phyloP scores from a whole-genome alignment of 2,888 invertebrate species.

The Crossocerus cetratus region DNA sequence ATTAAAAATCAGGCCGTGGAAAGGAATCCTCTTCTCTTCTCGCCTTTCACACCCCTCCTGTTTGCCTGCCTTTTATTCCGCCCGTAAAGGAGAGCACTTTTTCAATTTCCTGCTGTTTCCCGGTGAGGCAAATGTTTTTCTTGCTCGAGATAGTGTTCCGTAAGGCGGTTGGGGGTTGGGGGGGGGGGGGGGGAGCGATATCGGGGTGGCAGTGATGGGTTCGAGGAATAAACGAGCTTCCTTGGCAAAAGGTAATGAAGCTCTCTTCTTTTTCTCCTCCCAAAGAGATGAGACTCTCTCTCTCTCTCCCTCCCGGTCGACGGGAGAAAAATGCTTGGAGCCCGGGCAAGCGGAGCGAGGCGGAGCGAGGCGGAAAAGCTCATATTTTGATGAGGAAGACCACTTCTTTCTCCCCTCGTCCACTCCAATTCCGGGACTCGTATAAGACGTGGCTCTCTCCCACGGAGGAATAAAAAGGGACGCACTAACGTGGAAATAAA shows the following conservation, averaged over 20 bases:
- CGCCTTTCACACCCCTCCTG: too few species aligned
- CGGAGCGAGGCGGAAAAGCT: constrained; percentile 28
- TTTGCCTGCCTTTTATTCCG: too few species aligned
- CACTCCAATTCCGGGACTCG: constrained; percentile 42
- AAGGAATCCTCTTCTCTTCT: too few species aligned
- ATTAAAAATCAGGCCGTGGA: too few species aligned
- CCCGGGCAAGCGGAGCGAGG: neutral
- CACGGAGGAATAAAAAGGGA: too few species aligned
- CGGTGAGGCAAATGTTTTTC: too few species aligned
- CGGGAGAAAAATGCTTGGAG: constrained; percentile 7
- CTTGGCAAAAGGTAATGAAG: constrained; percentile 37
- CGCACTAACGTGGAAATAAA: too few species aligned
- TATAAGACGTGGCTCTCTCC: constrained; percentile 6
- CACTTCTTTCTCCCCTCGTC: constrained; percentile 8
- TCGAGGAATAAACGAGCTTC: constrained; percentile 13
- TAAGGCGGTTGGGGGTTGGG: neutral
- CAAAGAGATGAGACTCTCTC: too few species aligned
- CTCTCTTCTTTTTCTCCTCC: constrained; percentile 10
- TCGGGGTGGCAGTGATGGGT: constrained; percentile 34
- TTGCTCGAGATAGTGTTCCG: neutral
- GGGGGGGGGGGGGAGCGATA: constrained; percentile 23
- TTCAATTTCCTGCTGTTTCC: too few species aligned
- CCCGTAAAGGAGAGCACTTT: too few species aligned
- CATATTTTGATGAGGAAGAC: constrained; percentile 37
- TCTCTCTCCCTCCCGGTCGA: too few species aligned